Base-by-base conservation (phyloP, 2,797 vertebrate species). In the Moxostoma hubbsi region DNA sequence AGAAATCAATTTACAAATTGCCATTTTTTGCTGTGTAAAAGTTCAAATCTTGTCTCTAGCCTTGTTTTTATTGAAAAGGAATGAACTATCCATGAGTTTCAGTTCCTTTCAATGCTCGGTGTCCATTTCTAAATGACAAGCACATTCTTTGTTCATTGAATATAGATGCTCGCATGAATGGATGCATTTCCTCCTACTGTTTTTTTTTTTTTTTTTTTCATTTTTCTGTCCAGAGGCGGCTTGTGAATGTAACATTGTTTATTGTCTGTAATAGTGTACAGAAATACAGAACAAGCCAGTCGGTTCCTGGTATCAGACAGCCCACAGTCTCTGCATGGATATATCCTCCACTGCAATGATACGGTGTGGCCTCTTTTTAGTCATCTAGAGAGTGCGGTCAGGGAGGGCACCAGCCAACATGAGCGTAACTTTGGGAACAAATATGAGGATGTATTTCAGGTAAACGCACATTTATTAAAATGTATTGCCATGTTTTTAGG, bases 321-420 rank as follows among this genome's bases (percentile, higher is more conserved):
- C 16, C 87, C 91, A 13, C 82, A 84, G 58, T 96, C 96, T 0
- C 91, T 98, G 77, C 93, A 92, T 6, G 90, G 86, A n/a, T 93
- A 95, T 80, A 86, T 96, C 81, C 85, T 90, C 11, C 90, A 95
- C 81, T 91, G 88, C 18, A 87, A 95, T 15, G 87, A 93, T 13
- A 86, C 85, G 2, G 0, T 92, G 47, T 97, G 97, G 96, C 90
- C 91, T 12, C 86, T 94, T 45, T 97, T 95, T 85, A 90, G 93
- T 43, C 88, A 93, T 71, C 89, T 97, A 75, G 96, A 96, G 72
- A 85, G 12, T 0, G 93, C 94, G 0, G 89, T 97, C 61, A 91
- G 57, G 73, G 94, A 95, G 76, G 96, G 96, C 7, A 83, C 72
- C n/a, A 88, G 83, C 82, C 94, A 94, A 81, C 88, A 87, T 2